These are phyloP conservation scores for Patiria pectinifera DNA, from an alignment of 53 echinoderm and acorn worm species.

Conservation along the genomic window DNA sequence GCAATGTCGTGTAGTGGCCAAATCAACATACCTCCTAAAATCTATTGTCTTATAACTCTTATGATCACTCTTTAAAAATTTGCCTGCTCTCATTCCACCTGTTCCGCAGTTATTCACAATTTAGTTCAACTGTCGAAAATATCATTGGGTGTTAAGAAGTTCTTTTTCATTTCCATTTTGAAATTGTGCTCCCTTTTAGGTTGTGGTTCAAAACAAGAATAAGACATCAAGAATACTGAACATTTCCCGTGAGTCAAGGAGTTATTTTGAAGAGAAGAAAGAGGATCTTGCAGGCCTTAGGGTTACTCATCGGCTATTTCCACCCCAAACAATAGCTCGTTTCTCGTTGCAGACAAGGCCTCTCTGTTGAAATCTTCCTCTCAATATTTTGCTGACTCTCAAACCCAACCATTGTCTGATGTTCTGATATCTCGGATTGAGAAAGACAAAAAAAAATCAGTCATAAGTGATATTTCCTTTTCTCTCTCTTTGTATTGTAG, in stretches of 20 bases:
- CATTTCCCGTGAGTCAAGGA: background rate
- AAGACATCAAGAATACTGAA: background rate
- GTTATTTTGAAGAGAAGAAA: background rate
- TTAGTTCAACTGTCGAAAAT: too few relatives aligned
- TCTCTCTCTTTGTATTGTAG: background rate
- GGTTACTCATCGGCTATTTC: constrained; percentile 52
- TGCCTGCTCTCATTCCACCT: too few relatives aligned
- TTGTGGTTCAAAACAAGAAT: background rate
- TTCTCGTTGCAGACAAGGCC: constrained; percentile 42
- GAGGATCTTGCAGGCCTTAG: background rate
- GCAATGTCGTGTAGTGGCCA: too few relatives aligned
- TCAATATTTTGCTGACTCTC: background rate
- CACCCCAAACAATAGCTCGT: constrained; percentile 46
- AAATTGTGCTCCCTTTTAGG: background rate
- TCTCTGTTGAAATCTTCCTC: background rate
- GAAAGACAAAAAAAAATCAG: background rate
- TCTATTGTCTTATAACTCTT: too few relatives aligned
- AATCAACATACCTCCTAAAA: too few relatives aligned
- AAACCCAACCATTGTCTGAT: background rate
- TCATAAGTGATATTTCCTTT: constrained; percentile 28
- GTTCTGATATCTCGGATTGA: background rate
- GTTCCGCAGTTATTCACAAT: too few relatives aligned
- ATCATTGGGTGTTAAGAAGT: too few relatives aligned
- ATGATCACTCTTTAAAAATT: too few relatives aligned
- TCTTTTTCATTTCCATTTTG: background rate